phyloP scores from a whole-genome alignment of 2,113 vertebrate genomes.

The Prinia subflava region DNA sequence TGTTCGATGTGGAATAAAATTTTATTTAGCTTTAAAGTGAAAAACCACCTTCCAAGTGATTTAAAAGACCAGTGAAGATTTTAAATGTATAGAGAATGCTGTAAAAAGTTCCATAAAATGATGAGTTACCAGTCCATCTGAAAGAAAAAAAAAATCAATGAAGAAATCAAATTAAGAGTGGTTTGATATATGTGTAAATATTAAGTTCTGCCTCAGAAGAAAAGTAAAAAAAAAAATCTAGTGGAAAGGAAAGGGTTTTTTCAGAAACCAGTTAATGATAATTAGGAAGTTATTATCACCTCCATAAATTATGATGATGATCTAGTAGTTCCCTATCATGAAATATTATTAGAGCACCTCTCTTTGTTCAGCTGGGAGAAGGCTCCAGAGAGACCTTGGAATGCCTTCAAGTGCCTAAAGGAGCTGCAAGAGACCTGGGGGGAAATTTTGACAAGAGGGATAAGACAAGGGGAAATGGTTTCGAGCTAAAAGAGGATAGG shows the following conservation, averaged over 20 bases:
- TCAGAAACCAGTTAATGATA: conserved; percentile 22
- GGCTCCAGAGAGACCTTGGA: neutral
- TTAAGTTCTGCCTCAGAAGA: conserved; percentile 45
- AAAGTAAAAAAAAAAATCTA: conserved; percentile 42
- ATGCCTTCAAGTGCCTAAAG: neutral
- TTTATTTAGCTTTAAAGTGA: neutral
- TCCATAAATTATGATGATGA: neutral
- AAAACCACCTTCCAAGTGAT: neutral
- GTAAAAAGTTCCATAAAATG: conserved; percentile 22
- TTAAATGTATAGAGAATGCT: neutral
- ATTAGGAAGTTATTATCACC: conserved; percentile 33
- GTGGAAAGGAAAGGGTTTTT: conserved; percentile 42
- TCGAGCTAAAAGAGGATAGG: neutral
- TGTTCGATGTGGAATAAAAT: neutral
- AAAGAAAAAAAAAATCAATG: neutral
- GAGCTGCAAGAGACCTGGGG: neutral
- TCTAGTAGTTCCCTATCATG: neutral
- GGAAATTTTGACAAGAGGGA: neutral
- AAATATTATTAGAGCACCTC: neutral
- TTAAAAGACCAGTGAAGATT: neutral
- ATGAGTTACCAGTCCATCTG: neutral
- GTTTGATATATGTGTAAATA: conserved; percentile 47
- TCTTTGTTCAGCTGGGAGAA: neutral
- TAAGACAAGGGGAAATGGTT: neutral
- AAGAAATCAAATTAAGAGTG: conserved; percentile 31